Base-by-base conservation (phyloP, 2,797 vertebrate species). In the Urocyon cinereoargenteus region DNA sequence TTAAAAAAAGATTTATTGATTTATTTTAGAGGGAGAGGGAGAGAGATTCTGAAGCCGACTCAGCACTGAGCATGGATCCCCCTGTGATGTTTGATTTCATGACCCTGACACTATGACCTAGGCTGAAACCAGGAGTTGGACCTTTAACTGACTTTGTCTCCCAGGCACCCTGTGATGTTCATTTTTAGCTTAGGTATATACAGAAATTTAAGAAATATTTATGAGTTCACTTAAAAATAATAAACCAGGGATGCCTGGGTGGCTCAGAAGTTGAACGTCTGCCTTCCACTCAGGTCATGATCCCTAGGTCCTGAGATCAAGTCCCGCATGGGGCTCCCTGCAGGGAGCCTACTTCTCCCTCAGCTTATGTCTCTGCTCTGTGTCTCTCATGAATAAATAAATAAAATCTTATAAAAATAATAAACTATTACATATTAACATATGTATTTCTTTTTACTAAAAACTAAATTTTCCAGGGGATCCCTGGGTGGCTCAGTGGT, bases 221-320 rank as follows among this genome's bases (percentile, higher is more conserved):
- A 70, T 12, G n/a, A 83, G 68, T 70, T 90, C 84, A 86, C n/a
- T 95, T 57, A 75, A 77, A 95, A 94, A 84, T 64, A 86, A 84
- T 18, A 82, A 85, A 59, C 28, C 40, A 45, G 40, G 40, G 40
- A 45, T 45, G 40, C 40, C 40, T 45, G 40, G 40, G 40, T 45
- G 40, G 40, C 40, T 45, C 40, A 45, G 40, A 45, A 45, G 40
- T 45, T 45, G 40, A 45, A 45, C 1, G 40, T 45, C 40, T 45
- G 40, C 40, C 40, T 45, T 45, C 40, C 40, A 8, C 40, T 45
- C 40, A 40, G 40, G 40, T 40, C 40, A 45, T 45, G 40, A 45
- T 45, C 40, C 40, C 40, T 45, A 45, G 40, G 40, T 8, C 40
- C 40, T 45, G 40, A 45, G 40, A 45, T 45, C 40, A 45, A 45